These are phyloP conservation scores for Etheostoma perlongum DNA, from an alignment of 2,797 vertebrate genomes.

Conservation along the genomic window DNA sequence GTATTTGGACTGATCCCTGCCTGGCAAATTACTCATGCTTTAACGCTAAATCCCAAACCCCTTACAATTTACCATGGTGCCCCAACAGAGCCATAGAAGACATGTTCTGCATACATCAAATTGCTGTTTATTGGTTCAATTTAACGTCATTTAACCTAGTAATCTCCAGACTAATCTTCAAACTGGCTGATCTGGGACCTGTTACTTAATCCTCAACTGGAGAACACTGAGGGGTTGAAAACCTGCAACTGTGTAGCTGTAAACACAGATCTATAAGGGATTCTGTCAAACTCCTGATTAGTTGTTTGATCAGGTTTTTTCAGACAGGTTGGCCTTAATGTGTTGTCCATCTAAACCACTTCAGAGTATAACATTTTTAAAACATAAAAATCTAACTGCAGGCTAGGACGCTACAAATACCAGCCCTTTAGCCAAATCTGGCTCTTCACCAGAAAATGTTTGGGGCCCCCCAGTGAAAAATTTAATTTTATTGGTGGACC, in stretches of 20 bases:
- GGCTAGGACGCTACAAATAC: not conserved
- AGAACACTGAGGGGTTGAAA: not conserved
- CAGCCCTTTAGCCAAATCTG: not conserved
- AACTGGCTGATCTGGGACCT: not conserved
- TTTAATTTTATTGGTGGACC: not conserved
- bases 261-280: not conserved
- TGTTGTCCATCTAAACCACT: not conserved
- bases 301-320: not conserved
- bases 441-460: not conserved
- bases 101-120: not conserved
- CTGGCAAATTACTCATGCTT: conserved; percentile 1
- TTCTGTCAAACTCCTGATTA: not conserved
- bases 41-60: not conserved
- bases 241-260: too few species aligned
- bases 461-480: not conserved
- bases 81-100: not conserved
- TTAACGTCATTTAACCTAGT: not conserved
- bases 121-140: conserved; percentile 1
- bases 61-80: not conserved
- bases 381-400: not conserved
- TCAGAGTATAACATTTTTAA: not conserved
- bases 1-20: not conserved
- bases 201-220: not conserved
- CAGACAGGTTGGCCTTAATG: not conserved
- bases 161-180: not conserved